Conservation (phyloP, 1,140 invertebrate genomes). For the Bombus superbus region DNA sequence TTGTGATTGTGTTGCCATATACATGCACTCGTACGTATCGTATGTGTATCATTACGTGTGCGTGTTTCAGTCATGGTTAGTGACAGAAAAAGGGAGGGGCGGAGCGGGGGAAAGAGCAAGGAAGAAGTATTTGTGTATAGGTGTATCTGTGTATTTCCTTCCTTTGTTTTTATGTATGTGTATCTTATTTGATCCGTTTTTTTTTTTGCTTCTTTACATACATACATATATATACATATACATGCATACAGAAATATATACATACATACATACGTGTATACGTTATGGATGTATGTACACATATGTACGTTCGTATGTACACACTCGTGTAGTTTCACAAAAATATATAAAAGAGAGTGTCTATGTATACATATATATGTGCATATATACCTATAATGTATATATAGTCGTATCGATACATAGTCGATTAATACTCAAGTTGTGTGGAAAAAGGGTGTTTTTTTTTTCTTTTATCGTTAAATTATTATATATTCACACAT, state of each 20-base stretch:
- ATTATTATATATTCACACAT: constrained; percentile 58
- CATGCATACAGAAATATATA: constrained; percentile 67
- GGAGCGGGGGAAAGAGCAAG: constrained; percentile 15
- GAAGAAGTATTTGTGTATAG: constrained; percentile 48
- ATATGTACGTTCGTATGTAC: constrained; percentile 76
- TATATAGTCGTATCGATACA: constrained; percentile 70
- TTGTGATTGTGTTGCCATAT: constrained; percentile 14
- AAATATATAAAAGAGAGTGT: constrained; percentile 82
- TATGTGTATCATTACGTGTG: constrained; percentile 56
- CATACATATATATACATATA: constrained; percentile 70
- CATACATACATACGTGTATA: constrained; percentile 66
- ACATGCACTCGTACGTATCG: constrained; percentile 24
- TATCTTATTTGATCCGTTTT: constrained; percentile 64
- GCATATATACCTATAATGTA: constrained; percentile 71
- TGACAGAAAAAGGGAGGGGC: constrained; percentile 9
- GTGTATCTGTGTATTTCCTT: constrained; percentile 55
- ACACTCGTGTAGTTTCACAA: constrained; percentile 82
- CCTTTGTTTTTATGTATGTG: constrained; percentile 56
- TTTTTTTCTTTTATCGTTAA: constrained; percentile 54
- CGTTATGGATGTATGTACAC: constrained; percentile 68
- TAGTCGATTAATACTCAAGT: constrained; percentile 74
- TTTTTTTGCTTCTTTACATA: constrained; percentile 50
- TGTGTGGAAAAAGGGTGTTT: constrained; percentile 78
- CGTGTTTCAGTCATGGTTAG: constrained; percentile 47
- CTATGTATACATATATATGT: constrained; percentile 76